Conservation (phyloP, 2,797 vertebrate genomes). For the Tenualosa thibaudeaui region DNA sequence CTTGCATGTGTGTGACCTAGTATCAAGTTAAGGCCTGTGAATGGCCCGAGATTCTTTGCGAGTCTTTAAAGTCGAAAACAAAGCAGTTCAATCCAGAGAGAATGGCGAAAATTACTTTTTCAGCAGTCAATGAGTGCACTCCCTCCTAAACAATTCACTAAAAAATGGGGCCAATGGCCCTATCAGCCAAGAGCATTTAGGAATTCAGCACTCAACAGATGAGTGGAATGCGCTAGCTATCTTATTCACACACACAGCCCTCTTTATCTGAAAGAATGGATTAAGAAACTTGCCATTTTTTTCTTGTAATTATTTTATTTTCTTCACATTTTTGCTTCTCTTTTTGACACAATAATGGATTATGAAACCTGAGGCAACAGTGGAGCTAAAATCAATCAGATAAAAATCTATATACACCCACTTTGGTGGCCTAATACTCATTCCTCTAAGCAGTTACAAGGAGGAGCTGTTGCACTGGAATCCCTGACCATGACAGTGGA, state of each 20-base stretch:
- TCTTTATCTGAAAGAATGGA: constrained; percentile 24
- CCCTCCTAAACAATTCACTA: not conserved
- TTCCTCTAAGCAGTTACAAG: not conserved
- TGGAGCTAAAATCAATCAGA: not conserved
- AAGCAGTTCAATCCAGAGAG: not conserved
- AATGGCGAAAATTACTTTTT: not conserved
- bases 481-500: constrained; percentile 16
- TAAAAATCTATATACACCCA: not conserved
- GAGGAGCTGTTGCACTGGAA: not conserved
- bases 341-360: not conserved
- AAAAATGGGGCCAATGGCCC: constrained; percentile 54
- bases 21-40: not conserved
- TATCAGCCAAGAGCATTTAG: constrained; percentile 60
- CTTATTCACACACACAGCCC: constrained; percentile 37
- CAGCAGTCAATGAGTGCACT: not conserved
- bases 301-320: constrained; percentile 42
- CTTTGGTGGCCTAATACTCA: not conserved
- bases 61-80: not conserved
- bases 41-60: not conserved
- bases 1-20: not conserved
- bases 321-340: not conserved
- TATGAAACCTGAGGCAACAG: not conserved
- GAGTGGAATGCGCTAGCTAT: constrained; percentile 35
- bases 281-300: constrained; percentile 47
- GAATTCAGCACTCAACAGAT: constrained; percentile 50